Evolutionary conservation across 2,797 vertebrate genomes (phyloP).

Genomic region (Typhlichthys subterraneus): DNA sequence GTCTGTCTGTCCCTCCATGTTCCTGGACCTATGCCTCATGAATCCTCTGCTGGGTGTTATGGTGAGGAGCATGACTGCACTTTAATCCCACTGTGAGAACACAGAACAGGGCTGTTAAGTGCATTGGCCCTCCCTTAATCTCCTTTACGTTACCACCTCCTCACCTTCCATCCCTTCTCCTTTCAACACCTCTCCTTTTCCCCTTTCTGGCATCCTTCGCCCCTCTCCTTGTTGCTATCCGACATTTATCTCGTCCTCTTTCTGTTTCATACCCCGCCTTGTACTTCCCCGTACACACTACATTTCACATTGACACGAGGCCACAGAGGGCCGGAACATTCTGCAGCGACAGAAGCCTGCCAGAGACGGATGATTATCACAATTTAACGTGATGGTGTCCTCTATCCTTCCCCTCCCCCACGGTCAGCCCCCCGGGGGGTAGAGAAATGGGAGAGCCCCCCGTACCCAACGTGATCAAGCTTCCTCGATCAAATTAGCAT

Average conservation of each 20-base stretch:
- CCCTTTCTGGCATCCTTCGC: background rate
- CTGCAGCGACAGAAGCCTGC: constrained; percentile 62
- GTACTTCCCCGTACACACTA: constrained; percentile 21
- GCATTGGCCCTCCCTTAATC: constrained; percentile 33
- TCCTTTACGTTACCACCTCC: constrained; percentile 13
- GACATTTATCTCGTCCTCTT: constrained; percentile 1
- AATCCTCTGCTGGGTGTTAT: constrained; percentile 70
- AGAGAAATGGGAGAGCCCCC: constrained; percentile 60
- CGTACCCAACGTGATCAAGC: constrained; percentile 44
- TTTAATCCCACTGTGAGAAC: constrained; percentile 73
- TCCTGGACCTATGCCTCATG: constrained; percentile 64
- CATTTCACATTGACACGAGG: constrained; percentile 66
- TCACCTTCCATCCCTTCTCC: constrained; percentile 16
- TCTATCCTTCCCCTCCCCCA: constrained; percentile 23
- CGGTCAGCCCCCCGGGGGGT: constrained; percentile 34
- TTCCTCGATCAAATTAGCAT: constrained; percentile 76
- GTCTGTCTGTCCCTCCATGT: constrained; percentile 28
- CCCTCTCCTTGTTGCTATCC: too few relatives aligned
- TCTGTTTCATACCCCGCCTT: constrained; percentile 15
- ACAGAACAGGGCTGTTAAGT: constrained; percentile 54
- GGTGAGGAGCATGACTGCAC: constrained; percentile 60
- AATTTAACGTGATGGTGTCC: constrained; percentile 41
- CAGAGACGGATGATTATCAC: constrained; percentile 70
- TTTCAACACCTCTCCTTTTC: background rate
- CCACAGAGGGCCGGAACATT: constrained; percentile 62